Evolutionary conservation across 2,113 vertebrate species (phyloP), one percentile per base, ranked within the genome.

Genomic region (Procapra przewalskii): DNA sequence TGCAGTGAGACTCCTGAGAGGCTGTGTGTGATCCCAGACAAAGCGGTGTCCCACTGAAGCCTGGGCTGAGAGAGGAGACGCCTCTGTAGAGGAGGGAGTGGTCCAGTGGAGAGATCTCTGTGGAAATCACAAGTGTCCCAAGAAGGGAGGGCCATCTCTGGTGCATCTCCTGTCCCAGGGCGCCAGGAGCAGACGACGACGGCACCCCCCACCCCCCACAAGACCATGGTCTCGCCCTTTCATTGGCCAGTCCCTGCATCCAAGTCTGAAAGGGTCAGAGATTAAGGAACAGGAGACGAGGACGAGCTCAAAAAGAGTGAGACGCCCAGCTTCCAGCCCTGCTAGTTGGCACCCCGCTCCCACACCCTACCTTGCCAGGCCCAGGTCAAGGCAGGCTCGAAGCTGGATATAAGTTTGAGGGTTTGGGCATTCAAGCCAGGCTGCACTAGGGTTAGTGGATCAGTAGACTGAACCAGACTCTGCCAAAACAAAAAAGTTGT

Each of bases 171-270:
- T 9, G 2, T 67, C 23, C 57, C 64, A 36, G 23, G 64, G 6
- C 9, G 36, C 36, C 31, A 27, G 31, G n/a, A 83, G n/a, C 83
- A 71, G 77, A 31, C 3, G 12, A 14, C 0, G 3, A 1, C 0
- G 1, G 27, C n/a, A n/a, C 15, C 21, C 82, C 40, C 43, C 10
- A 1, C 19, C 10, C 19, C n/a, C 83, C 40, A 23, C 29, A 62
- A 50, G 86, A n/a, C n/a, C 9, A 0, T 1, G 19, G n/a, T 54
- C 59, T 91, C 31, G 16, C 67, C 59, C 31, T 60, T 43, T 80
- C n/a, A 33, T 71, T 25, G 67, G 59, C 21, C 43, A 36, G n/a
- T 21, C 10, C 45, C 36, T 50, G 45, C 59, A 23, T 23, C 52
- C 25, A 45, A 8, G 7, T 19, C 80, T 15, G 43, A 33, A 50